These are phyloP conservation scores for Melopsittacus undulatus DNA, from an alignment of 2,797 vertebrate genomes.

Conservation along the genomic window DNA sequence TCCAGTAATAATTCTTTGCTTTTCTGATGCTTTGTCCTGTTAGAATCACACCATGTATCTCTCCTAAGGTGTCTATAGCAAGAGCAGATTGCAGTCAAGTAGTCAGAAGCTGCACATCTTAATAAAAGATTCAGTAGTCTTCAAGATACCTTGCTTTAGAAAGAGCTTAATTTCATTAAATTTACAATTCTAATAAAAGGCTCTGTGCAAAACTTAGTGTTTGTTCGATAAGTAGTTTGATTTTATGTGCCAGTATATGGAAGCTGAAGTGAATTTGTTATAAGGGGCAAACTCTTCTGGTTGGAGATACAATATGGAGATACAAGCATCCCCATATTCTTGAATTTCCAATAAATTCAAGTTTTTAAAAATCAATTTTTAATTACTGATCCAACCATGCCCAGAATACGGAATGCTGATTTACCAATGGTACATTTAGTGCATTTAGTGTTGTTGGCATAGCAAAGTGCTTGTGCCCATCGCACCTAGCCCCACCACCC, in stretches of 20 bases:
- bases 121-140: neutral
- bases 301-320: neutral
- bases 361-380: neutral
- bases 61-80: neutral
- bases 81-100: neutral
- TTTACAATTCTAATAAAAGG: neutral
- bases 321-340: neutral
- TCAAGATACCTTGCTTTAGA: neutral
- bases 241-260: neutral
- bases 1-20: neutral
- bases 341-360: neutral
- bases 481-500: neutral
- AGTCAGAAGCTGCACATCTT: neutral
- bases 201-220: neutral
- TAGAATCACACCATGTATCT: neutral
- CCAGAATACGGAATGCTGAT: neutral
- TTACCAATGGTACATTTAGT: neutral
- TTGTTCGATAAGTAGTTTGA: neutral
- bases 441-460: fast-evolving
- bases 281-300: neutral
- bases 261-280: neutral
- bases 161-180: neutral
- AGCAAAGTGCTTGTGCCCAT: neutral
- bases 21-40: neutral
- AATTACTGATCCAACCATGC: neutral